Conservation (phyloP, 2,113 vertebrate genomes). For the Telmatochromis sp. region DNA sequence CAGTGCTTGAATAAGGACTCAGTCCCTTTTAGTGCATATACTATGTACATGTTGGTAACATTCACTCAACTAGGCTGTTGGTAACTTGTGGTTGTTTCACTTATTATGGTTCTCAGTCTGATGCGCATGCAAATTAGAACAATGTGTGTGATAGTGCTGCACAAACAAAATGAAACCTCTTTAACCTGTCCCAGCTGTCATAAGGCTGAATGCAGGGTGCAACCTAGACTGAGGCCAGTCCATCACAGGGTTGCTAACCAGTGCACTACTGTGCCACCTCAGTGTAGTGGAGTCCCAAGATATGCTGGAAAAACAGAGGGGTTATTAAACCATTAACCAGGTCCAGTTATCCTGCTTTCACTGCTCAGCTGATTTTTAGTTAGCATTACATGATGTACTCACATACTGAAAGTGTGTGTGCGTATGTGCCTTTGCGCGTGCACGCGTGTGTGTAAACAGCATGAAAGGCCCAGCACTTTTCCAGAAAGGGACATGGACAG, state of each 20-base stretch:
- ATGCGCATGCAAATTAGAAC: background rate
- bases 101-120: background rate
- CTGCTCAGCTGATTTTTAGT: background rate
- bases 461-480: background rate
- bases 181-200: background rate
- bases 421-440: background rate
- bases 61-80: background rate
- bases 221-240: background rate
- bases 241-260: background rate
- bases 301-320: background rate
- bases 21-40: background rate
- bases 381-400: background rate
- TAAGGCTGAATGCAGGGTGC: background rate
- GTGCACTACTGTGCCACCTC: background rate
- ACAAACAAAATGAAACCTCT: background rate
- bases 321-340: background rate
- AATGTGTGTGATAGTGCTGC: background rate
- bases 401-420: background rate
- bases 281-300: background rate
- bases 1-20: background rate
- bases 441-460: background rate
- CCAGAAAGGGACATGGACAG: background rate
- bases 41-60: background rate
- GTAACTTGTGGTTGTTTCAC: background rate
- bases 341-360: background rate